Evolutionary conservation across 2,797 vertebrate species (phyloP), one percentile per base, ranked within the genome.

Genomic region (Ctenochaetus hawaiiensis): DNA sequence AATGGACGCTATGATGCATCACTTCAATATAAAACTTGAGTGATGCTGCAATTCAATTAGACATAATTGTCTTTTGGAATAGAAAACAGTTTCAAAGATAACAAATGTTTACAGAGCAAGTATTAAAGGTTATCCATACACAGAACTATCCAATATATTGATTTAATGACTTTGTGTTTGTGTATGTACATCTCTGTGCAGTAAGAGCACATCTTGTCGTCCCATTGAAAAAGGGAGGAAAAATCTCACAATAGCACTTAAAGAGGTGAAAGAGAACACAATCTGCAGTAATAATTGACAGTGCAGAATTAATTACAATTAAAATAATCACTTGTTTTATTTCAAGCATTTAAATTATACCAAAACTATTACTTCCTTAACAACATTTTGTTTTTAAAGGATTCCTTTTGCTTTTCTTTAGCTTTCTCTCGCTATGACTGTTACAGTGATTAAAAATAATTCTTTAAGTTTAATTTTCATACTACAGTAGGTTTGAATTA

Each of bases 1-100:
- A 87, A 90, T 81, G 76, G 78, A 67, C 2, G 3, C 58, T 49
- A 39, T 78, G 81, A 87, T 81, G 63, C 45, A 83, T 86, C 4
- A 30, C 67, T 75, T 81, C 66, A 75, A 85, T 86, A 79, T 57
- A 45, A 82, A 83, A 67, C 18, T 37, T 60, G 52, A 87, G 64
- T 18, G 67, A 84, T 51, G 69, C 67, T 4, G 14, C 78, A 23
- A 51, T 75, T 90, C 62, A 85, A 5, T 85, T 85, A 82, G 54
- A 81, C 67, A 67, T 51, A 56, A 70, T 74, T 79, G 65, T 65
- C 57, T 71, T 72, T 68, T 54, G 75, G 65, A 72, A 26, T 49
- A 34, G 12, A 22, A 17, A 51, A 72, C 48, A 70, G 49, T 77
- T 82, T 67, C 41, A 57, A 52, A 67, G 52, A 79, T 69, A 67